These are phyloP conservation scores for Herpetotheres cachinnans DNA, from an alignment of 2,113 vertebrate species.

Conservation along the genomic window DNA sequence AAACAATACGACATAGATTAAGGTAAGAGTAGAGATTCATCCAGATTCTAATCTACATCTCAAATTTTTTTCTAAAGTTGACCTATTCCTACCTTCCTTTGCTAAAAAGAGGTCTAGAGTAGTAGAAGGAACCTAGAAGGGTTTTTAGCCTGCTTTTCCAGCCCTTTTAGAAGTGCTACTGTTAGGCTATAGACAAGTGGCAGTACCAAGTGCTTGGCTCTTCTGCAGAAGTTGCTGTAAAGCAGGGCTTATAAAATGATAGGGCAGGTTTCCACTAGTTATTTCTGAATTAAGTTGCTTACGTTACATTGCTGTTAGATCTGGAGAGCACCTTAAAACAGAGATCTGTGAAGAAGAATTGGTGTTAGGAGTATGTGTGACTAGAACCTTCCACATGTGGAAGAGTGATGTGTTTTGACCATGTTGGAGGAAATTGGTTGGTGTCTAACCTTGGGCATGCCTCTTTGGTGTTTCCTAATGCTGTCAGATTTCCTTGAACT, in stretches of 20 bases:
- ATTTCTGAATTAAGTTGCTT: neutral
- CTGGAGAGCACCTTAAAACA: neutral
- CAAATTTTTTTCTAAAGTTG: neutral
- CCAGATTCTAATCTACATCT: neutral
- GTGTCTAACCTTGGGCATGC: neutral
- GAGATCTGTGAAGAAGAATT: neutral
- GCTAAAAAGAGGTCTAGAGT: neutral
- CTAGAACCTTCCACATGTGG: neutral
- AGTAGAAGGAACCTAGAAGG: neutral
- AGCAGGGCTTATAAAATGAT: neutral
- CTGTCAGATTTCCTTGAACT: neutral
- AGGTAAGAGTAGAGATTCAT: neutral
- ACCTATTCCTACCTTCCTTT: neutral
- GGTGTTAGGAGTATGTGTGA: neutral
- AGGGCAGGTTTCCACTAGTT: neutral
- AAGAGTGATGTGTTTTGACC: neutral
- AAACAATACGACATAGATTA: neutral
- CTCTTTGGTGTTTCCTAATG: neutral
- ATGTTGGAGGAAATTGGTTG: neutral
- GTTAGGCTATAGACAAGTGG: neutral
- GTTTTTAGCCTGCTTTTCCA: neutral
- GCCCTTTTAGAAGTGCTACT: neutral
- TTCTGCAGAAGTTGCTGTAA: neutral
- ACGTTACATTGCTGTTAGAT: neutral
- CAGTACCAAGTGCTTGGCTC: neutral